phyloP scores from a whole-genome alignment of 2,113 vertebrate genomes.

The Geococcyx californianus region DNA sequence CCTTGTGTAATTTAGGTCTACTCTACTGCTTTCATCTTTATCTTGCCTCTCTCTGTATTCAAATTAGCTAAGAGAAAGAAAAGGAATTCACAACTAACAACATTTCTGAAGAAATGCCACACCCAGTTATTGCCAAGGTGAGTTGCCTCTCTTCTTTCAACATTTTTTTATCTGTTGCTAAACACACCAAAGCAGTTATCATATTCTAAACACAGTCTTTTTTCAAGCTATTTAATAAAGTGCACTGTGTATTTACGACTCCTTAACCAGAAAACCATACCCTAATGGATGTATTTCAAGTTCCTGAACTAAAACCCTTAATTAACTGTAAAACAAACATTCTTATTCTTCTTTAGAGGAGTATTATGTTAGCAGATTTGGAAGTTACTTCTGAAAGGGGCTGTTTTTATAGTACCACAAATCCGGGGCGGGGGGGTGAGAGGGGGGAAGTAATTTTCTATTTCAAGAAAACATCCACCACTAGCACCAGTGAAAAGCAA shows the following conservation, averaged over 20 bases:
- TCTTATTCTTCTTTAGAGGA: slow-evolving; percentile 60
- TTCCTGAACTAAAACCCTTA: slow-evolving; percentile 40
- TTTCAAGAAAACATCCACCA: slow-evolving; percentile 65
- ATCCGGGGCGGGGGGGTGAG: slow-evolving; percentile 21
- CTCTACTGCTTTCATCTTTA: background rate
- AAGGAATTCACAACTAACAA: background rate
- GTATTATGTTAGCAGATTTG: slow-evolving; percentile 62
- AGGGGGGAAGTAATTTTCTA: slow-evolving; percentile 38
- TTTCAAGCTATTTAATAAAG: slow-evolving; percentile 49
- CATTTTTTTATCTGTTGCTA: slow-evolving; percentile 3
- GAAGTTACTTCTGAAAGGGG: slow-evolving; percentile 40
- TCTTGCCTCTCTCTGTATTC: background rate
- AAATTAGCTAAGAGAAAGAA: background rate
- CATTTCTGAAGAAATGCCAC: background rate
- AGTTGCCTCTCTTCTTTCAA: background rate
- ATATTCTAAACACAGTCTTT: slow-evolving; percentile 1
- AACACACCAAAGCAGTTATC: slow-evolving; percentile 16
- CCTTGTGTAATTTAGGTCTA: background rate
- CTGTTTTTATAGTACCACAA: slow-evolving; percentile 52
- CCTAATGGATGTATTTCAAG: slow-evolving; percentile 64
- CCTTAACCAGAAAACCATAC: slow-evolving; percentile 63
- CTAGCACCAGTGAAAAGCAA: background rate
- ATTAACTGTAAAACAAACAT: slow-evolving; percentile 55
- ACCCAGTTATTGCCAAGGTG: background rate
- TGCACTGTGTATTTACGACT: slow-evolving; percentile 38